phyloP scores from a whole-genome alignment of 2,113 vertebrate species.

The Lycocorax pyrrhopterus region DNA sequence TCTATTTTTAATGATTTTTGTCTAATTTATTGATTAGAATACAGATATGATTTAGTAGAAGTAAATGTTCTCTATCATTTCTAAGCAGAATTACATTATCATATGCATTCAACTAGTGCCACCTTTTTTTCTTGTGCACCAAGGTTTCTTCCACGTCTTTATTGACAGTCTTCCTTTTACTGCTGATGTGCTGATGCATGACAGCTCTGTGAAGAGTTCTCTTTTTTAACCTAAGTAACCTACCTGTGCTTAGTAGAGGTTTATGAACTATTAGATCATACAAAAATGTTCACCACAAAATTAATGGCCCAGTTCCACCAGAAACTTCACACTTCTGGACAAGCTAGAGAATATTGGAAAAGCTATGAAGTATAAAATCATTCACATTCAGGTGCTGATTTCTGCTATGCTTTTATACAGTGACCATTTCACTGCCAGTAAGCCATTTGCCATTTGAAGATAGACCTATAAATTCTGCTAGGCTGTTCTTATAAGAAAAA shows the following conservation, averaged over 20 bases:
- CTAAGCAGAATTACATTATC: neutral
- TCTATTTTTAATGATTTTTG: neutral
- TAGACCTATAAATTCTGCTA: neutral
- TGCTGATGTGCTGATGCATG: neutral
- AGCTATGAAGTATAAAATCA: neutral
- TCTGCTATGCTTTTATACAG: neutral
- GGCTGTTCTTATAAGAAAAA: neutral
- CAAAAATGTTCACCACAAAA: neutral
- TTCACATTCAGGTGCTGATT: neutral
- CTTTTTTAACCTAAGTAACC: neutral
- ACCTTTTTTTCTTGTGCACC: neutral
- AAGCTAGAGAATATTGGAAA: neutral
- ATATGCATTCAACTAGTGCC: neutral
- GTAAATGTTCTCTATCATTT: neutral
- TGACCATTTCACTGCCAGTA: neutral
- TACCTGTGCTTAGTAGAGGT: neutral
- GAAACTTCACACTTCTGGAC: neutral
- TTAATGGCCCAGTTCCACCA: neutral
- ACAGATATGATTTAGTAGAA: neutral
- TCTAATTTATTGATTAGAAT: neutral
- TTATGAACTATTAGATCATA: neutral
- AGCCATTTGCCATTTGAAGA: neutral
- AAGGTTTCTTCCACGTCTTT: neutral
- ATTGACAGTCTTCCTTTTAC: neutral
- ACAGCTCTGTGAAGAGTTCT: neutral